phyloP scores from a whole-genome alignment of 2,113 vertebrate genomes.

The Polypterus senegalus region DNA sequence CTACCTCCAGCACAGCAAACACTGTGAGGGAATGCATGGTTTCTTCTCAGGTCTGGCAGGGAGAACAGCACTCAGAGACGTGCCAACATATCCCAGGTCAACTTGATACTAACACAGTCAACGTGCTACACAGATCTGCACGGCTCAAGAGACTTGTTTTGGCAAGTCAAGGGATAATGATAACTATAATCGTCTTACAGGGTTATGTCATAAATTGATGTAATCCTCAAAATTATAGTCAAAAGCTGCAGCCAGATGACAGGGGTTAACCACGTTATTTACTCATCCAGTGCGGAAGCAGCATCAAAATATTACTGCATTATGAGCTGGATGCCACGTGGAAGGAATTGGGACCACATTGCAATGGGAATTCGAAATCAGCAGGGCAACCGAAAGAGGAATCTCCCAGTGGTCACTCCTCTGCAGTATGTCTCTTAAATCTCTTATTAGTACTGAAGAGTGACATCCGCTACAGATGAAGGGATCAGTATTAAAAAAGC shows the following conservation, averaged over 20 bases:
- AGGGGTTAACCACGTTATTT: not conserved
- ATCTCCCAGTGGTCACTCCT: too few species aligned
- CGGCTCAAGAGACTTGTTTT: constrained; percentile 16
- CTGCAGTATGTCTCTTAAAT: too few species aligned
- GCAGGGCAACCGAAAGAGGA: too few species aligned
- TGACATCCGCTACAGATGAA: too few species aligned
- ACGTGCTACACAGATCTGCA: constrained; percentile 6
- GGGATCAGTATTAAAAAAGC: too few species aligned
- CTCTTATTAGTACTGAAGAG: too few species aligned
- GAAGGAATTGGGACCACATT: too few species aligned
- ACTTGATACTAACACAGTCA: constrained; percentile 3
- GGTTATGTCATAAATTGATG: constrained; percentile 39
- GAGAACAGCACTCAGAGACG: not conserved
- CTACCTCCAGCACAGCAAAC: not conserved
- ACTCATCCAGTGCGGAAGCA: too few species aligned
- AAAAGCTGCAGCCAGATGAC: constrained; percentile 13
- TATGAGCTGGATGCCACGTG: too few species aligned
- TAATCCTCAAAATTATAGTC: constrained; percentile 43
- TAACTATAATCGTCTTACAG: constrained; percentile 43
- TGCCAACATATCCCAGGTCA: constrained; percentile 15
- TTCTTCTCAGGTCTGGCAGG: not conserved
- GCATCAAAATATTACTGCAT: too few species aligned
- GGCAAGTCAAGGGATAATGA: constrained; percentile 30
- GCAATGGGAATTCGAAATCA: too few species aligned
- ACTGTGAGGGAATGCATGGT: not conserved